A percentile compares a stretch with the other conserved stretches of the same genome.
Conservation (phyloP, 2,888 invertebrate genomes). For the Cheiracanthium punctorium region DNA sequence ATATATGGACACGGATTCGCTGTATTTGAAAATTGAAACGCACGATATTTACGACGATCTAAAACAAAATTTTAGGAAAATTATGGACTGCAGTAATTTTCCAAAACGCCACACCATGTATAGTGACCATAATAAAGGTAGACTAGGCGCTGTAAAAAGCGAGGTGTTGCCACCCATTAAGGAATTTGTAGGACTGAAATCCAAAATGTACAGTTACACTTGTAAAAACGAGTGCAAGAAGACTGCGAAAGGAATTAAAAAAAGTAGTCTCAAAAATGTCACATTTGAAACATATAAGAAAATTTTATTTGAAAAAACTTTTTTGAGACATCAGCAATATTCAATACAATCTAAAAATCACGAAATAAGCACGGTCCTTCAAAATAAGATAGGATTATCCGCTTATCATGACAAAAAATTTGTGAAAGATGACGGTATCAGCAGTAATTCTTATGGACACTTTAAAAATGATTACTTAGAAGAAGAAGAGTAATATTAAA, state of each 20-base stretch:
- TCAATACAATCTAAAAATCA: constrained; percentile 18
- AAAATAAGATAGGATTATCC: too few relatives aligned
- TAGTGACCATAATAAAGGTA: neutral
- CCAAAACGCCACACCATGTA: neutral
- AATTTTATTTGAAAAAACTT: neutral
- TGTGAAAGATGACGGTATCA: too few relatives aligned
- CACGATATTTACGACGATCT: neutral
- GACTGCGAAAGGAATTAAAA: neutral
- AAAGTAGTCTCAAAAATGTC: neutral
- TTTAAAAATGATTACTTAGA: too few relatives aligned
- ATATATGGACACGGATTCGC: neutral
- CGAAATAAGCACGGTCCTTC: too few relatives aligned
- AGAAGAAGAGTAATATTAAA: too few relatives aligned
- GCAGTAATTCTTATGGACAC: too few relatives aligned
- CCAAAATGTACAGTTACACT: neutral
- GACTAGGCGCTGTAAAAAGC: neutral
- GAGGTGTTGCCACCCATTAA: neutral
- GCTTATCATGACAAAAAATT: too few relatives aligned
- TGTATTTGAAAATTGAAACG: neutral
- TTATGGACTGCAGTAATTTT: constrained; percentile 8
- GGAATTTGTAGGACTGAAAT: neutral
- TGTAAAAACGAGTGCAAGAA: neutral
- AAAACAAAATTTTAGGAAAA: neutral
- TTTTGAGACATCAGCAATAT: neutral
- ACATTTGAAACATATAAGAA: neutral